phyloP scores from a whole-genome alignment of 2,888 invertebrate species.

The Brachynemurus nebulosus region DNA sequence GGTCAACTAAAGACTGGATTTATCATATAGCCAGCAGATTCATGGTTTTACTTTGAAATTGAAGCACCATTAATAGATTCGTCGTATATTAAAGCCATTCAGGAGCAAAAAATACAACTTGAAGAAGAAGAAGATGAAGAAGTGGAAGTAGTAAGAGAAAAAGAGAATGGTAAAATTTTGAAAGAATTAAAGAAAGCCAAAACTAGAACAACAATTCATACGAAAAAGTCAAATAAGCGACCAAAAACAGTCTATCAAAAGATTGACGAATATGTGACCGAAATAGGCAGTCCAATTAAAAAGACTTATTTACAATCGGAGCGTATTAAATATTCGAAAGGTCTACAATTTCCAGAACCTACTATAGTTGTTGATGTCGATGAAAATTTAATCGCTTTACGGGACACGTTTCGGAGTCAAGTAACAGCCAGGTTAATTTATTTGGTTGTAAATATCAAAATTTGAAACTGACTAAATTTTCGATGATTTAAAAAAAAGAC shows the following conservation, averaged over 20 bases:
- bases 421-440: conserved; percentile 38
- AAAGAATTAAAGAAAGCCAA: no score
- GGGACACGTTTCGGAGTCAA: conserved; percentile 40
- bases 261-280: conserved; percentile 22
- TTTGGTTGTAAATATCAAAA: conserved; percentile 38
- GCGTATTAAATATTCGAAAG: conserved; percentile 36
- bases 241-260: conserved; percentile 20
- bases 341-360: conserved; percentile 39
- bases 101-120: conserved; percentile 25
- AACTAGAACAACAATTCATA: conserved; percentile 10
- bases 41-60: conserved; percentile 36
- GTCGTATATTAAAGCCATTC: conserved; percentile 16
- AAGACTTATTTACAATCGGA: conserved; percentile 37
- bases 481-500: no score
- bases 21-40: conserved; percentile 7
- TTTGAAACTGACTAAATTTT: no score
- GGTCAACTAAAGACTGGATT: not conserved
- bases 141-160: conserved; percentile 8
- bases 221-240: conserved; percentile 3
- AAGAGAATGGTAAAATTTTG: no score
- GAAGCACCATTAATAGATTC: conserved; percentile 38
- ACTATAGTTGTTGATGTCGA: conserved; percentile 33
- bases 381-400: conserved; percentile 33
- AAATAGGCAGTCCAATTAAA: conserved; percentile 21
- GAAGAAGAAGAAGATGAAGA: conserved; percentile 11